Evolutionary conservation across 2,113 vertebrate species (phyloP).

Genomic region (Hippoglossus stenolepis): DNA sequence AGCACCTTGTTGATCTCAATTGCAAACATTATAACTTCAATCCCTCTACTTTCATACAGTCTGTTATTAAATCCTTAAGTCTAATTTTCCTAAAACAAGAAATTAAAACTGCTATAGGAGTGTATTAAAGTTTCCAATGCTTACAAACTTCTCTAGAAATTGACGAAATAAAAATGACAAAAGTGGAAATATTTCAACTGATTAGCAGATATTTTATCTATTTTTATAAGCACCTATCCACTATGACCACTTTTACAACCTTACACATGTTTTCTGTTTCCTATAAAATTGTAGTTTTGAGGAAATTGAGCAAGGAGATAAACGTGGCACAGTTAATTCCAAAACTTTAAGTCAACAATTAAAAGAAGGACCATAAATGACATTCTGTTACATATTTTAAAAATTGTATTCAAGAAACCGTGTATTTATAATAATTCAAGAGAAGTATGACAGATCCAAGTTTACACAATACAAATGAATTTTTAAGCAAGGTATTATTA

Average conservation of each 20-base stretch:
- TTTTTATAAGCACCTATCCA: too few species aligned
- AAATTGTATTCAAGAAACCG: neutral
- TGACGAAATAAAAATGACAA: too few species aligned
- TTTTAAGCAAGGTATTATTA: neutral
- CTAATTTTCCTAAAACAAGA: neutral
- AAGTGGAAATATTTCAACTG: neutral
- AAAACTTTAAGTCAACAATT: neutral
- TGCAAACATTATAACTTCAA: neutral
- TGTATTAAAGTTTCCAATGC: neutral
- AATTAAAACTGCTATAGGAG: neutral
- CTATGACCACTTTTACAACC: too few species aligned
- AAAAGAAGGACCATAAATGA: neutral
- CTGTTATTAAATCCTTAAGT: neutral
- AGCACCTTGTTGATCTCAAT: neutral
- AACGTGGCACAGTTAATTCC: too few species aligned
- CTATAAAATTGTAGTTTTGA: neutral
- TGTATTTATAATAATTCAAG: neutral
- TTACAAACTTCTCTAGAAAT: neutral
- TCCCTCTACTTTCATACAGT: neutral
- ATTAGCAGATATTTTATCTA: neutral
- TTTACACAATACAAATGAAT: neutral
- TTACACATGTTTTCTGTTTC: neutral
- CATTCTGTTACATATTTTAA: neutral
- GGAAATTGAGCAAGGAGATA: too few species aligned
- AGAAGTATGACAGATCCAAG: neutral